Percentiles rank a stretch among this genome's conserved stretches.
These are phyloP conservation scores for Cariama cristata DNA, from an alignment of 2,113 vertebrate genomes.

Conservation along the genomic window DNA sequence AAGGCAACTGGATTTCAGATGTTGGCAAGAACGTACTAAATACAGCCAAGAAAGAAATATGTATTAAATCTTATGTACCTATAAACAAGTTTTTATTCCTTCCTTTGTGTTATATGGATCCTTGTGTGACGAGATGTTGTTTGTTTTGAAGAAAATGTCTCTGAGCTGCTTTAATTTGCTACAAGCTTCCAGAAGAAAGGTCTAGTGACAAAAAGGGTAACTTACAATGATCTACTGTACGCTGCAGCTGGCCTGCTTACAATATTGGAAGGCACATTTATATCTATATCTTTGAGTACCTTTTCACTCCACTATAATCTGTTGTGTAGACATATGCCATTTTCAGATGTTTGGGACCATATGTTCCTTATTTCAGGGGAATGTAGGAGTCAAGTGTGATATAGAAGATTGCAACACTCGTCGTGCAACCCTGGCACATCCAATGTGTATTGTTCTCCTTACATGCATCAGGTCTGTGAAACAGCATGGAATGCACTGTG, in stretches of 20 bases:
- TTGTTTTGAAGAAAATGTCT: background rate
- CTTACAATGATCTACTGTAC: background rate
- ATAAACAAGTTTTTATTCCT: background rate
- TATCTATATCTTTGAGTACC: background rate
- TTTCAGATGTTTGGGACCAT: background rate
- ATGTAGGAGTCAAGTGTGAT: background rate
- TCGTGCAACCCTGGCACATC: background rate
- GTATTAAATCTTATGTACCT: background rate
- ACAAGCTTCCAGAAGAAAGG: background rate
- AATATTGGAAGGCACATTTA: background rate
- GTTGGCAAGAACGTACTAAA: background rate
- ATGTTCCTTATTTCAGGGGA: background rate
- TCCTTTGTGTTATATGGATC: background rate
- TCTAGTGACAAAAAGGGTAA: background rate
- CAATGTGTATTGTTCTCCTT: accelerated
- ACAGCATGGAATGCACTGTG: accelerated
- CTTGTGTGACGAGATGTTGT: background rate
- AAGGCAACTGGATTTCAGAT: background rate
- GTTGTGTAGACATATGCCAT: background rate
- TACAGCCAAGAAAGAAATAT: background rate
- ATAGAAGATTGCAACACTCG: background rate
- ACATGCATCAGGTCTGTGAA: background rate
- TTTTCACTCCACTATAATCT: background rate
- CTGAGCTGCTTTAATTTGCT: background rate
- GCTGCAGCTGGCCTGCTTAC: accelerated